Percentiles rank a stretch among this genome's conserved stretches.
Conservation (phyloP, 2,113 vertebrate genomes). For the Beaufortia kweichowensis region DNA sequence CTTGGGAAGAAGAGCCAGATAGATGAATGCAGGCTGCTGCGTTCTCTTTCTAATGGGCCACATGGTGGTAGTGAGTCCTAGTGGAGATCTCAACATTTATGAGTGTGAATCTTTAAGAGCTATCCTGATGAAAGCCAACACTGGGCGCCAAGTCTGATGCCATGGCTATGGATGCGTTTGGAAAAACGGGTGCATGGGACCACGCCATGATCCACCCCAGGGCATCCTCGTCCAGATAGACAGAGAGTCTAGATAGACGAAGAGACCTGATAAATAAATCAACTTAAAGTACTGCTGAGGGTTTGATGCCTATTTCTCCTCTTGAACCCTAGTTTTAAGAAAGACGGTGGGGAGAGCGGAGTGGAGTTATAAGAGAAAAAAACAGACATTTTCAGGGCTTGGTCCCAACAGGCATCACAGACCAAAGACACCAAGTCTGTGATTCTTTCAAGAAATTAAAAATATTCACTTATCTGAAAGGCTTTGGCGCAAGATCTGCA, state of each 20-base stretch:
- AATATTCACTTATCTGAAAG: constrained; percentile 80
- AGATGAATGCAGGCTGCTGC: constrained; percentile 35
- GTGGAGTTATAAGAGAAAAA: constrained; percentile 53
- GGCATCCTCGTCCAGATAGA: constrained; percentile 72
- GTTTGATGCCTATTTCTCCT: constrained; percentile 74
- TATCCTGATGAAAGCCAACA: constrained; percentile 66
- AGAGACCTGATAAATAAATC: constrained; percentile 80
- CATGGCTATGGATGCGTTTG: constrained; percentile 43
- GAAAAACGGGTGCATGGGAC: constrained; percentile 16
- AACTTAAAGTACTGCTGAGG: constrained; percentile 77
- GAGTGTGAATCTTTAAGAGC: constrained; percentile 58
- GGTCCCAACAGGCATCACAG: constrained; percentile 72
- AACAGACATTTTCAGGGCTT: constrained; percentile 68
- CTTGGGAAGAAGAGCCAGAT: constrained; percentile 35
- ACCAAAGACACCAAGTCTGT: constrained; percentile 77
- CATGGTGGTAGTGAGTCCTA: constrained; percentile 28
- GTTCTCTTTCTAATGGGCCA: constrained; percentile 35
- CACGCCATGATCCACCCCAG: constrained; percentile 69
- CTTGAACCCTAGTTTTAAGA: constrained; percentile 64
- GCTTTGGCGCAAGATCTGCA: constrained; percentile 72
- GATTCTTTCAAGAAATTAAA: constrained; percentile 80
- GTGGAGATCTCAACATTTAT: constrained; percentile 60
- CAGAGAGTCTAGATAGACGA: constrained; percentile 59
- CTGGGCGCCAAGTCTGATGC: constrained; percentile 51
- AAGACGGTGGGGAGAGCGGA: constrained; percentile 36